Percentiles rank a stretch among this genome's conserved stretches.
Evolutionary conservation across 2,797 vertebrate genomes (phyloP).

Genomic region (Pterois miles): DNA sequence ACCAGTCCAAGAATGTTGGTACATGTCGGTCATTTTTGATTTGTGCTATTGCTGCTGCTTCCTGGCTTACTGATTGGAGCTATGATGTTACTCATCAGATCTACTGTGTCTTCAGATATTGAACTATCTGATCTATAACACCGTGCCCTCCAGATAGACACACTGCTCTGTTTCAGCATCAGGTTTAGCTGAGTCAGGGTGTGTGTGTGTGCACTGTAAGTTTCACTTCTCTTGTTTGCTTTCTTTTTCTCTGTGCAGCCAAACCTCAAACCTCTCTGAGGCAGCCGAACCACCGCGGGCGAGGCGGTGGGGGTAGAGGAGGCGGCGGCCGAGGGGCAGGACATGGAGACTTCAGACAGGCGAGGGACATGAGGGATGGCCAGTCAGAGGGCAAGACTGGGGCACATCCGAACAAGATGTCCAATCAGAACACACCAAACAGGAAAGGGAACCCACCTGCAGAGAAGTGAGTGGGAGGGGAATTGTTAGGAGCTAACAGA

Average conservation of each 20-base stretch:
- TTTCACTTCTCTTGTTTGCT: slow-evolving; percentile 18
- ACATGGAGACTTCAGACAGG: slow-evolving; percentile 74
- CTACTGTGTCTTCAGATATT: neutral
- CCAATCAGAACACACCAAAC: slow-evolving; percentile 61
- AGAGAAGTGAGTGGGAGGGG: slow-evolving; percentile 70
- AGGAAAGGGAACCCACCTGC: slow-evolving; percentile 58
- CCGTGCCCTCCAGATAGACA: slow-evolving; percentile 24
- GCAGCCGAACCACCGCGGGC: slow-evolving; percentile 72
- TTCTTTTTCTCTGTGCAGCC: slow-evolving; percentile 51
- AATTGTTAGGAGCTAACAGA: too few relatives aligned
- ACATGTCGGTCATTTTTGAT: neutral
- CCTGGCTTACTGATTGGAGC: neutral
- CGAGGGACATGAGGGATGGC: slow-evolving; percentile 71
- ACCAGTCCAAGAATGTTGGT: neutral
- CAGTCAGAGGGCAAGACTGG: slow-evolving; percentile 70
- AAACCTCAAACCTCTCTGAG: slow-evolving; percentile 81
- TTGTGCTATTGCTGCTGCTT: neutral
- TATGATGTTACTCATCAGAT: neutral
- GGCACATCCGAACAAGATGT: slow-evolving; percentile 56
- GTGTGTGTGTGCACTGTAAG: slow-evolving; percentile 1
- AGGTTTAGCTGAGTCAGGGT: slow-evolving; percentile 50
- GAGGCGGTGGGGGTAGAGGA: slow-evolving; percentile 65
- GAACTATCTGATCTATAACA: slow-evolving; percentile 2
- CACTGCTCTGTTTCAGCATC: slow-evolving; percentile 19
- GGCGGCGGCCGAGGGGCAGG: slow-evolving; percentile 57